Base-by-base conservation (phyloP, 1,140 invertebrate species). In the Steinernema khuongi region DNA sequence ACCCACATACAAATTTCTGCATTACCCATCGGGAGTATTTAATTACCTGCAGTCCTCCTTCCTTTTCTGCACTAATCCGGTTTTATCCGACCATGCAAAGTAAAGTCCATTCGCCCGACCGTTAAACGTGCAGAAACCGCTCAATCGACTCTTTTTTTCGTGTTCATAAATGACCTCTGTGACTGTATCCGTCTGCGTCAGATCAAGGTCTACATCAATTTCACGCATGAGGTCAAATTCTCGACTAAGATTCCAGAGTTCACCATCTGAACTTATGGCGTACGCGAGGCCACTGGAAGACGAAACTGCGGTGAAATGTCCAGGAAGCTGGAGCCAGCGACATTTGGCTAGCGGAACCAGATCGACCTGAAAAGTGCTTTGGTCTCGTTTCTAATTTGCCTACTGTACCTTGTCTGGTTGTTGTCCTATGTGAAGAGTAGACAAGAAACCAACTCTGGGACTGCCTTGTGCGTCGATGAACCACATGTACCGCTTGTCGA, bases 401-500 rank as follows among this genome's bases (percentile, higher is more conserved):
- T 41, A 41, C 36, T 60, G 4, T 60, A 60, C 50, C 50, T 60
- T 60, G 4, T 60, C 50, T 17, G 50, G 50, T 26, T 60, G 14
- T 60, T 60, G 50, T 7, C 50, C 50, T 17, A 60, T 60, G 4
- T 60, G 50, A n/a, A 60, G 50, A 60, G 50, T 60, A 22, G 50
- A 60, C 22, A 60, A 26, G 26, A 60, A 60, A n/a, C 50, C 50
- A 60, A 60, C 50, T 26, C 50, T 7, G 14, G 50, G 50, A 22
- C 19, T 60, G 14, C 50, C 50, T 60, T 60, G 50, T 7, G 7
- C 14, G 50, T 60, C 50, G 11, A 60, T 22, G 26, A 60, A 60
- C 50, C 50, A 60, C 50, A 60, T 60, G 26, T 22, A 60, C 7
- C 50, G 50, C 50, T 60, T 60, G 50, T 60, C 50, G 19, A 60